Base-by-base conservation (phyloP, 2,797 vertebrate genomes). In the Prunella strophiata region DNA sequence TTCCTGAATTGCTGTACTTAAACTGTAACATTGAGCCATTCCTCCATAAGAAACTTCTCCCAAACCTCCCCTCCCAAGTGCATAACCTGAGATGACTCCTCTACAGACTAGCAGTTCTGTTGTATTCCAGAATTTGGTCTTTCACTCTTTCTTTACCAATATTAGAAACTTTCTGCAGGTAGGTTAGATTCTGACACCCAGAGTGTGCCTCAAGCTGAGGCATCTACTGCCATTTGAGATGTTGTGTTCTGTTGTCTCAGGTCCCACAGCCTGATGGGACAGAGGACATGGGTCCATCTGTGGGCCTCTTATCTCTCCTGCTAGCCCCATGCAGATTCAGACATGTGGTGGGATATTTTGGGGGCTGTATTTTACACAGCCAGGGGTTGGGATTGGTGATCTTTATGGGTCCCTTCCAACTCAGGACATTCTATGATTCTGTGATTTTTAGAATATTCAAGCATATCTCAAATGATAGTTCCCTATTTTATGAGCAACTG, bases 351-450 rank as follows among this genome's bases (percentile, higher is more conserved):
- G 36, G 26, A 29, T 42, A 36, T 65, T 63, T 47, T 1, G 9
- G 16, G 22, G 16, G 22, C 18, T 54, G 9, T 19, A 42, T 25
- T 66, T 17, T 58, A 55, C 21, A 65, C 18, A 59, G 8, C 5
- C 13, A 36, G 27, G 22, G 14, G 2, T 18, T 34, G 10, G 25
- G 15, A 32, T 22, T 0, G 0, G 21, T 63, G 7, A 34, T 22
- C 20, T 70, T 63, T 34, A 20, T 30, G 25, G 10, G 3, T 63
- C 20, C 5, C 25, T 57, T 57, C 34, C 34, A 75, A 10, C 1
- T 5, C 9, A 30, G 19, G 27, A 57, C 2, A 36, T 75, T 48
- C 7, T 30, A 40, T 23, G 12, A 38, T 38, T n/a, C 20, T 32
- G 3, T 38, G 17, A 51, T 45, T 68, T 61, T 47, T 38, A 26